Base-by-base conservation (phyloP, 2,888 invertebrate genomes). In the Unio pictorum region DNA sequence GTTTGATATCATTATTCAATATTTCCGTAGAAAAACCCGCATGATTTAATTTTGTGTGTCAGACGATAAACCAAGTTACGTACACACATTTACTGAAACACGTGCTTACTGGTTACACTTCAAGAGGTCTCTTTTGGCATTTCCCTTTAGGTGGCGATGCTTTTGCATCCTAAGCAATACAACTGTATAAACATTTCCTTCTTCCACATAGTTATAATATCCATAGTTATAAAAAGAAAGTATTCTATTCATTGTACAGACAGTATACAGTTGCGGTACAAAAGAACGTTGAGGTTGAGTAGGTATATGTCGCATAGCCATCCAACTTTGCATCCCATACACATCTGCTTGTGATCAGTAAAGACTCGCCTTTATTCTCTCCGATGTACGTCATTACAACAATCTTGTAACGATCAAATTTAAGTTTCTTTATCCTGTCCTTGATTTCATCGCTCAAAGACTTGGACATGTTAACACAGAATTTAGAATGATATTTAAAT, bases 221-320 rank as follows among this genome's bases (percentile, higher is more conserved):
- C 45, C 45, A 15, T 1, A 45, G 45, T 45, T 45, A 45, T 15
- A 45, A 45, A 45, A 45, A 15, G 15, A 45, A 45, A 45, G 8
- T 45, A 20, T 54, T 55, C 57, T 69, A 84, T 63, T 85, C 84
- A 8, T 61, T 75, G 57, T 82, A 85, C 23, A 84, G 73, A 18
- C 81, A 84, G 66, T 79, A 84, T 18, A 84, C 83, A 23, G 79
- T 80, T 15, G 77, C 82, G 7, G 79, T 78, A 65, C 84, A 84
- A 68, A 79, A 84, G 15, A 81, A 62, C 17, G 76, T 69, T 23
- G 71, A 64, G n/a, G 74, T 79, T 69, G 81, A 72, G 62, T 72
- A 68, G 4, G 76, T 73, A 59, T 83, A 81, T 17, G 81, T 76
- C 7, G 81, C 79, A 59, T 64, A 81, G 45, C 72, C 74, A 64